Percentiles rank a stretch among this genome's conserved stretches.
These are phyloP conservation scores for Aythya baeri DNA, from an alignment of 2,113 vertebrate genomes.

Conservation along the genomic window DNA sequence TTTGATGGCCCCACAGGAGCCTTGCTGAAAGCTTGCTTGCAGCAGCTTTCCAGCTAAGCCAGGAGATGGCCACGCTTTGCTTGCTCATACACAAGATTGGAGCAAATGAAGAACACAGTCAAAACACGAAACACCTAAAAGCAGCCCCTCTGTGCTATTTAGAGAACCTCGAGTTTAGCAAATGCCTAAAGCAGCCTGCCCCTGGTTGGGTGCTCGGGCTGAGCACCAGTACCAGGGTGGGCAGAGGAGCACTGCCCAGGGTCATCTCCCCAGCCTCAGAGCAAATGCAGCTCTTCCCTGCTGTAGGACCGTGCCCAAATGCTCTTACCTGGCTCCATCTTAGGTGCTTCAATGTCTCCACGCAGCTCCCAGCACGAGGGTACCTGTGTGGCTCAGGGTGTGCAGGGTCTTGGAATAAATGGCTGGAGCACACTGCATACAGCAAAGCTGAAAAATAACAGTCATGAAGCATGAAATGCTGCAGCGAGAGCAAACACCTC, in stretches of 20 bases:
- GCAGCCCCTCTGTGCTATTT: neutral
- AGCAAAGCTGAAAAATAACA: neutral
- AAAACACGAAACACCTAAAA: fast-evolving
- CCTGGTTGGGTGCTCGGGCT: neutral
- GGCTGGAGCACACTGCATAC: neutral
- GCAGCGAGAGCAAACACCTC: neutral
- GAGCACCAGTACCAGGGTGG: fast-evolving
- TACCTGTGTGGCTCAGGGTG: fast-evolving
- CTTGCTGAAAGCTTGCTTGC: too few relatives aligned
- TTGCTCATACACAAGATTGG: fast-evolving
- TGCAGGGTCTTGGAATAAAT: fast-evolving
- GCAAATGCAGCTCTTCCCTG: neutral
- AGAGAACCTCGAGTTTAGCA: neutral
- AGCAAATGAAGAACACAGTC: fast-evolving
- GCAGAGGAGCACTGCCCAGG: fast-evolving
- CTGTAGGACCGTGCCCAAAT: neutral
- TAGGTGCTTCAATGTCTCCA: fast-evolving
- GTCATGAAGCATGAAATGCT: neutral
- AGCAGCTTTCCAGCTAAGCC: neutral
- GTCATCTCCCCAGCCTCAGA: fast-evolving
- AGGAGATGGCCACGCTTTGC: neutral
- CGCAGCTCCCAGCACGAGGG: fast-evolving
- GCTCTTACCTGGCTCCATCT: neutral
- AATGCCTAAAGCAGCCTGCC: too few relatives aligned
- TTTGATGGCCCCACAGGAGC: fast-evolving